Evolutionary conservation across 2,113 vertebrate species (phyloP).

Genomic region (Vimba vimba): DNA sequence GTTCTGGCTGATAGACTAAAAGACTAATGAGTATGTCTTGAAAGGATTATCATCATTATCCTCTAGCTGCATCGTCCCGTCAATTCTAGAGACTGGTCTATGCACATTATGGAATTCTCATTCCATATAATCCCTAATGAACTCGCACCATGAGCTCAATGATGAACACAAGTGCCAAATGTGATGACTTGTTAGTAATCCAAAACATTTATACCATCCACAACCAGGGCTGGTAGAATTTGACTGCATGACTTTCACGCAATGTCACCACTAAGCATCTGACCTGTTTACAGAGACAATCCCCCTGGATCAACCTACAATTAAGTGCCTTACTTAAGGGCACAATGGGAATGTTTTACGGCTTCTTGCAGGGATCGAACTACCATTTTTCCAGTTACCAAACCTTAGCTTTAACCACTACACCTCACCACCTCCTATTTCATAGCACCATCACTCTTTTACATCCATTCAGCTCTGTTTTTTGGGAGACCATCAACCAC

Average conservation of each 20-base stretch:
- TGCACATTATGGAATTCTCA: background rate
- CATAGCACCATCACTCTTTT: background rate
- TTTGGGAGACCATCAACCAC: background rate
- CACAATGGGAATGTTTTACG: background rate
- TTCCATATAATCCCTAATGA: background rate
- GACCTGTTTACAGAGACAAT: background rate
- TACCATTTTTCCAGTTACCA: background rate
- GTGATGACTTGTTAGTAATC: background rate
- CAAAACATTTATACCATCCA: background rate
- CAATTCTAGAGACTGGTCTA: background rate
- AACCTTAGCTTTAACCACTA: background rate
- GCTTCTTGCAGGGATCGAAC: background rate
- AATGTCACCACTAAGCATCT: background rate
- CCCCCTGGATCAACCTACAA: background rate
- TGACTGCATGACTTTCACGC: background rate
- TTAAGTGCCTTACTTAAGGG: background rate
- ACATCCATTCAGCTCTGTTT: background rate
- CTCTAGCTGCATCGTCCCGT: background rate
- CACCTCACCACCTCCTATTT: background rate
- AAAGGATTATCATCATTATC: conserved; percentile 16
- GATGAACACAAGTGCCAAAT: background rate
- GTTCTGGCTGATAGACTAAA: background rate
- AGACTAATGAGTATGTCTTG: conserved; percentile 7
- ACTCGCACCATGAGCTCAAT: background rate
- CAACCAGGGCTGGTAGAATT: background rate